These are phyloP conservation scores for Paracanthobrama guichenoti DNA, from an alignment of 2,113 vertebrate genomes.

Conservation along the genomic window DNA sequence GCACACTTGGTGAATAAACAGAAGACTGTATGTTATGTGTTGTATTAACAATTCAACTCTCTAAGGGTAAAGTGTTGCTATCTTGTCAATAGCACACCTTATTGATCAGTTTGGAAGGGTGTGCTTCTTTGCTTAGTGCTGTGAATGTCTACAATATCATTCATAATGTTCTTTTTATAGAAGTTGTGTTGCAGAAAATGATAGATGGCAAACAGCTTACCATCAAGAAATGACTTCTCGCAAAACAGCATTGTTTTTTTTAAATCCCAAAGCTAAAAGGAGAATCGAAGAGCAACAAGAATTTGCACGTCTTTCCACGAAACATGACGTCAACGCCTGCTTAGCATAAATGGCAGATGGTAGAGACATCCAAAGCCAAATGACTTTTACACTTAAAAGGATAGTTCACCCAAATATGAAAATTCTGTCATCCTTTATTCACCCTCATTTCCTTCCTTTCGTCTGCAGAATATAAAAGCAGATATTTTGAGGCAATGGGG, in stretches of 20 bases:
- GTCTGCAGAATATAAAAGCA: background rate
- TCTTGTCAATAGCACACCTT: background rate
- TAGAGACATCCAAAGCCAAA: background rate
- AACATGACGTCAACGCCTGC: background rate
- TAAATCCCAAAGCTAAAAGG: slow-evolving; percentile 39
- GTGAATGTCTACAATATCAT: background rate
- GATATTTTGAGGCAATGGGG: background rate
- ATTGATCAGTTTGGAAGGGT: background rate
- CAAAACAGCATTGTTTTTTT: background rate
- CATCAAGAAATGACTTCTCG: slow-evolving; percentile 15
- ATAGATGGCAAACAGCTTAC: slow-evolving; percentile 13
- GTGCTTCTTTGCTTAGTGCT: background rate
- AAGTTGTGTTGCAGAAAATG: background rate
- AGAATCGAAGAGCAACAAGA: slow-evolving; percentile 17
- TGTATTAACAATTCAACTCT: background rate
- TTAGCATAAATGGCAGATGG: background rate
- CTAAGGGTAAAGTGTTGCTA: background rate
- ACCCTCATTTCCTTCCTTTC: background rate
- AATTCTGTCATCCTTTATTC: no score
- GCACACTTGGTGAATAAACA: background rate
- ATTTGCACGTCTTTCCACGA: background rate
- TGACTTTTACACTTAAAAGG: background rate
- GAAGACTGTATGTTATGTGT: background rate
- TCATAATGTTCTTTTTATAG: background rate
- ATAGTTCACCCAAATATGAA: background rate